Evolutionary conservation across 23 tunicate species (phyloP).

Genomic region (Styela plicata): DNA sequence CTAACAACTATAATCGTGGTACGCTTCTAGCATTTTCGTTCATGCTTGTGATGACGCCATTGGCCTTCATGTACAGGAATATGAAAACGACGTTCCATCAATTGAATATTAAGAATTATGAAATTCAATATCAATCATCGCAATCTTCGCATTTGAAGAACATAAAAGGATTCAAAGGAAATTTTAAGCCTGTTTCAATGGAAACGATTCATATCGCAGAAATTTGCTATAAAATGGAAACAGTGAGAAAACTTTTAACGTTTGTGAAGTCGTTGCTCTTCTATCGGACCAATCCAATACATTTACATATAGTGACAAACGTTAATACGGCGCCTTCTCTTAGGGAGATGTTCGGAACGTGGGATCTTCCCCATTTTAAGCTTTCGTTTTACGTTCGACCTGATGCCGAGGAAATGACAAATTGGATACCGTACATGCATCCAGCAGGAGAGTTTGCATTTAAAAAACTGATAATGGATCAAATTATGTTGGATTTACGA

Average conservation of each 20-base stretch:
- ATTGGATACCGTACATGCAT: conserved; percentile 3
- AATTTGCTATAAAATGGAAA: neutral
- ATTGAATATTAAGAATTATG: too few species aligned
- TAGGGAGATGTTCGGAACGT: neutral
- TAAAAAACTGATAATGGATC: conserved; percentile 2
- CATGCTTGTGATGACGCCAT: neutral
- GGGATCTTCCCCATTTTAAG: neutral
- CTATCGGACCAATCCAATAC: conserved; percentile 8
- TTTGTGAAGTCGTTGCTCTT: neutral
- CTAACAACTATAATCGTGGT: neutral
- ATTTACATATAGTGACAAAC: neutral
- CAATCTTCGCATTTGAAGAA: too few species aligned
- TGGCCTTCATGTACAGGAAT: neutral
- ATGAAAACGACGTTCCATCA: too few species aligned
- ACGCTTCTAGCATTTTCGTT: neutral
- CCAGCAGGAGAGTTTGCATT: neutral
- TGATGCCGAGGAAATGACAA: neutral
- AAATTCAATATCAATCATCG: too few species aligned
- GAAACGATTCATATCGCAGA: neutral
- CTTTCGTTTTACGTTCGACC: neutral
- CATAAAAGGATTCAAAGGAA: too few species aligned
- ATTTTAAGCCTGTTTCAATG: neutral
- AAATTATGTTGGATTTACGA: neutral
- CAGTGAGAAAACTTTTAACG: neutral
- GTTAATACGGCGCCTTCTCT: neutral